Conservation (phyloP, 2,113 vertebrate species). For the Mugil cephalus region DNA sequence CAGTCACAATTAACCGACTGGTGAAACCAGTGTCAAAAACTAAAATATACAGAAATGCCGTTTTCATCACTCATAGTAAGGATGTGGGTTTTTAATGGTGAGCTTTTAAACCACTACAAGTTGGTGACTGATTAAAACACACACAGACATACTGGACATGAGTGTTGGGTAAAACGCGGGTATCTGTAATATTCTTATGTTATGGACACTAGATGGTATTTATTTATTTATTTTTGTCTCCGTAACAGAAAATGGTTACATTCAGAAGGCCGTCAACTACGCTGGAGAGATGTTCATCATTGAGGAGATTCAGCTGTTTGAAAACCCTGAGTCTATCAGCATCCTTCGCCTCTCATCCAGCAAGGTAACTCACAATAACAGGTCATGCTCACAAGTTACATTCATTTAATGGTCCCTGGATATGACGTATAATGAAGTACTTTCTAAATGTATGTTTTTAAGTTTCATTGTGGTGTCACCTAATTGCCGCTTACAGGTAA, state of each 20-base stretch:
- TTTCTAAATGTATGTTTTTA: background rate
- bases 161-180: no score
- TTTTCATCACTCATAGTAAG: background rate
- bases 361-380: conserved; percentile 68
- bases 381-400: no score
- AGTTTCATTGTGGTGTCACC: conserved; percentile 18
- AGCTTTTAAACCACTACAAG: background rate
- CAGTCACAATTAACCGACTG: no score
- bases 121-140: background rate
- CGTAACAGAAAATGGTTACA: conserved; percentile 81
- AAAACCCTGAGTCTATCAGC: conserved; percentile 66
- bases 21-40: background rate
- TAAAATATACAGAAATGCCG: no score
- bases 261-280: conserved; percentile 86
- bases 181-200: no score
- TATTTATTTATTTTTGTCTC: conserved; percentile 44
- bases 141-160: no score
- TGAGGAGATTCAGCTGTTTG: conserved; percentile 84
- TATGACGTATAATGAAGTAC: background rate
- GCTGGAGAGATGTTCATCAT: conserved; percentile 84
- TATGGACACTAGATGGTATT: no score
- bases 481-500: background rate
- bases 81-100: background rate
- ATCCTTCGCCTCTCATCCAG: conserved; percentile 79
- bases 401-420: background rate